Evolutionary conservation across 2,113 vertebrate genomes (phyloP).

Genomic region (Carassius gibelio): DNA sequence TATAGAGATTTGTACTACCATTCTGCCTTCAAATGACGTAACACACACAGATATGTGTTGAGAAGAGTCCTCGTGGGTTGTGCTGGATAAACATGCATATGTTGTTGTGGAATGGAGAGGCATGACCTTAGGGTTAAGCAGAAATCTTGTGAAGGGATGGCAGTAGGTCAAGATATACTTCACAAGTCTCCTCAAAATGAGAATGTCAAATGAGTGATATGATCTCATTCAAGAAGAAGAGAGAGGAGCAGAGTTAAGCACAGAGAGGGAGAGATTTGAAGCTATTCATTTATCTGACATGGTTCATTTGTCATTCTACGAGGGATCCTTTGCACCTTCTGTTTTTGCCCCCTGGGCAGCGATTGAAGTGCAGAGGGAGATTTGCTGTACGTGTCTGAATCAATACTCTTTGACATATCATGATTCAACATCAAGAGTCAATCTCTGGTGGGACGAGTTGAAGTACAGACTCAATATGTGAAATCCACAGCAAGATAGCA

Average conservation of each 20-base stretch:
- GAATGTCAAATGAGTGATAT: not conserved
- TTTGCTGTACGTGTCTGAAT: conserved; percentile 31
- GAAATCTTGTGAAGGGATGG: not conserved
- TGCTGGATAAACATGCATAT: not conserved
- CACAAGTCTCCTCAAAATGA: conserved; percentile 1
- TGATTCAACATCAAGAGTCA: conserved; percentile 36
- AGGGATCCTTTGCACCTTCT: conserved; percentile 31
- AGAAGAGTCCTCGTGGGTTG: not conserved
- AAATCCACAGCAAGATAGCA: not conserved
- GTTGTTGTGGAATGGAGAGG: not conserved
- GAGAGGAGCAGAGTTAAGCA: not conserved
- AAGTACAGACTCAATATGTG: conserved; percentile 19
- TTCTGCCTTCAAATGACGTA: not conserved
- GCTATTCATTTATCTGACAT: conserved; percentile 39
- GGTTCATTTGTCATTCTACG: conserved; percentile 25
- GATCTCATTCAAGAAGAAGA: not conserved
- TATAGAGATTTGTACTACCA: not conserved
- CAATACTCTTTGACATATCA: conserved; percentile 34
- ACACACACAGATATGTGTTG: not conserved
- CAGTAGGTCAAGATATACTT: conserved; percentile 21
- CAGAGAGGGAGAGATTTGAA: conserved; percentile 9
- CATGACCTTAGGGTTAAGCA: not conserved
- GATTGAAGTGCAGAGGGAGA: conserved; percentile 5
- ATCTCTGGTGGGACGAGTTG: conserved; percentile 17
- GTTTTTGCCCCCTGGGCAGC: conserved; percentile 18